Evolutionary conservation across 35 echinoderm and acorn worm genomes (phyloP).

Genomic region (Holothuria glaberrima): DNA sequence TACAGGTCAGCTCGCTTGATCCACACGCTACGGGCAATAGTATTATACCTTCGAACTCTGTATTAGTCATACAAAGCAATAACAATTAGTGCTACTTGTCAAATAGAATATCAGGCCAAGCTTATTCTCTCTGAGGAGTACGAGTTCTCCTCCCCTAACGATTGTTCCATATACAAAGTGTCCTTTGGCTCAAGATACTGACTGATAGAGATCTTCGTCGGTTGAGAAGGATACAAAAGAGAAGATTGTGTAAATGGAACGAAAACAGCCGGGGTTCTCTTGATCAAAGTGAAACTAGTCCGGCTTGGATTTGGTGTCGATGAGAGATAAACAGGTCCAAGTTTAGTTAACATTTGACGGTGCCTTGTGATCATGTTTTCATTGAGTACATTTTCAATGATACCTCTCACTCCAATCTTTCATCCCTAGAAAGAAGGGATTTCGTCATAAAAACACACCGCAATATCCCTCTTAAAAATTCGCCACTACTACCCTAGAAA

Average conservation of each 20-base stretch:
- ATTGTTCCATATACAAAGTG: background rate
- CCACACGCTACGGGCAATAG: background rate
- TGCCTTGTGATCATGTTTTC: background rate
- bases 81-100: constrained; percentile 32
- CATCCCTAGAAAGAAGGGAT: too few relatives aligned
- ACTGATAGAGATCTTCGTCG: background rate
- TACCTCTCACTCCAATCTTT: background rate
- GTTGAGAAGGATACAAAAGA: background rate
- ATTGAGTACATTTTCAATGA: background rate
- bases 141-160: background rate
- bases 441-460: too few relatives aligned
- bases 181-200: background rate
- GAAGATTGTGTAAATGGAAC: background rate
- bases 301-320: background rate
- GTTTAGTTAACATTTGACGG: constrained; percentile 41
- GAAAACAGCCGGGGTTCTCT: constrained; percentile 10
- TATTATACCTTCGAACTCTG: background rate
- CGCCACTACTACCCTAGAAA: too few relatives aligned
- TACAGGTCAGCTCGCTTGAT: constrained; percentile 18
- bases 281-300: constrained; percentile 4
- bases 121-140: background rate
- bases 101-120: background rate
- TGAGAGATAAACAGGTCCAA: constrained; percentile 24
- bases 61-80: constrained; percentile 35
- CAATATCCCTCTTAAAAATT: too few relatives aligned